Evolutionary conservation across 2,888 invertebrate genomes (phyloP).

Genomic region (Habroteleia sp.): DNA sequence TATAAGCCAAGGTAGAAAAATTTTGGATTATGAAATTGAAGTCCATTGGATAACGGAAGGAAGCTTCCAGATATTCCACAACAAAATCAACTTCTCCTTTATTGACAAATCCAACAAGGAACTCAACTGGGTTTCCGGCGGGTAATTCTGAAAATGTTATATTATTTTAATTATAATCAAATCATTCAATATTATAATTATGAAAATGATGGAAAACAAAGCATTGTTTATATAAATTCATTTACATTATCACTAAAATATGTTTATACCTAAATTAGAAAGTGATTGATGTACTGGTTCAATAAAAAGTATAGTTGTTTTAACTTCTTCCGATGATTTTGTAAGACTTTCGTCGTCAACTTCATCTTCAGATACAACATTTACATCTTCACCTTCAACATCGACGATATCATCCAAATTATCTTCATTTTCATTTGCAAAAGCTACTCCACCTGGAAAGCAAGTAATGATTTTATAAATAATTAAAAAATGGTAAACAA

Average conservation of each 20-base stretch:
- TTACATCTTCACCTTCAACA: conserved; percentile 83
- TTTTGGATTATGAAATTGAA: conserved; percentile 99
- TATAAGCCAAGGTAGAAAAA: conserved; percentile 94
- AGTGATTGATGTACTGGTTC: conserved; percentile 84
- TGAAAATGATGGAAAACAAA: too few relatives aligned
- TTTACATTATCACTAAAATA: too few relatives aligned
- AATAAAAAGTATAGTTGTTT: conserved; percentile 94
- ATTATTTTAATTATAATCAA: neutral
- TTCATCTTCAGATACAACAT: conserved; percentile 80
- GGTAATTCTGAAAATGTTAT: conserved; percentile 87
- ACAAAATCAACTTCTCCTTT: conserved; percentile 95
- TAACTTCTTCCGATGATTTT: conserved; percentile 93
- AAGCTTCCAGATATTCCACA: conserved; percentile 96
- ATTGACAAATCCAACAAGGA: conserved; percentile 97
- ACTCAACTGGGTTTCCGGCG: conserved; percentile 95
- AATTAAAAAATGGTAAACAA: neutral
- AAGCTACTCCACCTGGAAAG: conserved; percentile 82
- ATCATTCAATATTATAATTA: too few relatives aligned
- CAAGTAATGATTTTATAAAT: neutral
- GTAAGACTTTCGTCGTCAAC: conserved; percentile 85
- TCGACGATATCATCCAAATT: conserved; percentile 83
- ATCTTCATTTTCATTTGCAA: conserved; percentile 83
- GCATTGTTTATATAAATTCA: too few relatives aligned
- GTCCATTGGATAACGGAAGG: conserved; percentile 99
- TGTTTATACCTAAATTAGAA: conserved; percentile 73